Evolutionary conservation across 53 echinoderm and acorn worm species (phyloP).

Genomic region (Hippasteria phrygiana): DNA sequence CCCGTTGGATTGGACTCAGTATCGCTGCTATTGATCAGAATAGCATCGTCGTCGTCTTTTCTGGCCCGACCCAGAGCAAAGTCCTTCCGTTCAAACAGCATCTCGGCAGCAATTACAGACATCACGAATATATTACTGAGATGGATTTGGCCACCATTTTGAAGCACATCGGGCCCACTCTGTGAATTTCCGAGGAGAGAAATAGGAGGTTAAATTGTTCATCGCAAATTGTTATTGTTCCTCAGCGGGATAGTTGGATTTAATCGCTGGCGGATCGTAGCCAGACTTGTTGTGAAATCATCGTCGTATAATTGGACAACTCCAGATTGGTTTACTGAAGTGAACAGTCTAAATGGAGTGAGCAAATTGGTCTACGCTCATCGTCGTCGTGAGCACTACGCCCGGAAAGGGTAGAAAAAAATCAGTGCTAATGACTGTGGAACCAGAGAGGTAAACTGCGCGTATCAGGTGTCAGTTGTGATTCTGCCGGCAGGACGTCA

Average conservation of each 20-base stretch:
- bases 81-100: background rate
- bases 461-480: background rate
- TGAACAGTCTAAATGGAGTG: background rate
- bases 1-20: background rate
- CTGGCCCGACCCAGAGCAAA: background rate
- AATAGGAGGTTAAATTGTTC: background rate
- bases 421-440: background rate
- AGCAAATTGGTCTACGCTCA: slow-evolving; percentile 1
- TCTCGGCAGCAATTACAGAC: background rate
- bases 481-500: background rate
- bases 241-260: background rate
- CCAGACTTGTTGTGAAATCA: background rate
- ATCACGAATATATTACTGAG: background rate
- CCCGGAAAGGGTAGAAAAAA: background rate
- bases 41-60: background rate
- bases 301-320: background rate
- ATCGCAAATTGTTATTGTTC: background rate
- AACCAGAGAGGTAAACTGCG: background rate
- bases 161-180: background rate
- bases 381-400: background rate
- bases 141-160: background rate
- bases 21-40: background rate
- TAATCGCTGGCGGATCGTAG: background rate
- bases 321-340: background rate
- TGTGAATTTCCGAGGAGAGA: background rate